A percentile compares a stretch with the other conserved stretches of the same genome.
Conservation (phyloP, 1,140 invertebrate species). For the Drosophila repleta region DNA sequence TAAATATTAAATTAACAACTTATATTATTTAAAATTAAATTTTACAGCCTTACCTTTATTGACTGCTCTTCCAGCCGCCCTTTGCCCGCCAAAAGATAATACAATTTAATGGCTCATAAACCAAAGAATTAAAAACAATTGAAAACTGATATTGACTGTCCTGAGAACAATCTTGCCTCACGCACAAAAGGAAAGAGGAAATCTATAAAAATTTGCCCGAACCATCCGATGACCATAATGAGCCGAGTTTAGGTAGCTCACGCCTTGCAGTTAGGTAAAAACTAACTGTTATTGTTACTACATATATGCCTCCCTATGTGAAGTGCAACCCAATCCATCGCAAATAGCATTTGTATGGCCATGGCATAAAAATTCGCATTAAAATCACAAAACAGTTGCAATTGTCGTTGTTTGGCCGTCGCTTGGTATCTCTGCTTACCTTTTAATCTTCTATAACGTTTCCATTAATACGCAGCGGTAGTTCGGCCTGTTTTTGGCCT, state of each 20-base stretch:
- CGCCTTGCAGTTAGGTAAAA: constrained; percentile 37
- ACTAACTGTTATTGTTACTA: constrained; percentile 42
- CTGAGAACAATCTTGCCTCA: constrained; percentile 49
- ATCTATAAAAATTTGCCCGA: constrained; percentile 25
- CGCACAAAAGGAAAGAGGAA: constrained; percentile 1
- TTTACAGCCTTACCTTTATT: no score
- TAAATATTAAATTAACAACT: no score
- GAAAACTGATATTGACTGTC: constrained; percentile 63
- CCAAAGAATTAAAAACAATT: constrained; percentile 36
- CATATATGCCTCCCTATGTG: background rate
- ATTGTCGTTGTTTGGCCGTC: constrained; percentile 56
- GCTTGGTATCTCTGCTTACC: constrained; percentile 28
- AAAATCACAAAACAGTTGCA: constrained; percentile 71
- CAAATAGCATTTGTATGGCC: constrained; percentile 64
- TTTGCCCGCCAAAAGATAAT: constrained; percentile 3
- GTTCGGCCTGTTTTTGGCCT: constrained; percentile 39
- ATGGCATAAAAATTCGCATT: constrained; percentile 75
- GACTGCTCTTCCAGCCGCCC: no score
- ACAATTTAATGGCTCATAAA: constrained; percentile 58
- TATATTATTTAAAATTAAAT: no score
- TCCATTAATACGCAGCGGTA: constrained; percentile 79
- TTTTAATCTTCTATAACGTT: constrained; percentile 78
- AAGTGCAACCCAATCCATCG: constrained; percentile 30
- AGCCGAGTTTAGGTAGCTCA: constrained; percentile 71
- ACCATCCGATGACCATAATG: constrained; percentile 61